Conservation (phyloP, 1,140 invertebrate genomes). For the Aradophagus sp. region DNA sequence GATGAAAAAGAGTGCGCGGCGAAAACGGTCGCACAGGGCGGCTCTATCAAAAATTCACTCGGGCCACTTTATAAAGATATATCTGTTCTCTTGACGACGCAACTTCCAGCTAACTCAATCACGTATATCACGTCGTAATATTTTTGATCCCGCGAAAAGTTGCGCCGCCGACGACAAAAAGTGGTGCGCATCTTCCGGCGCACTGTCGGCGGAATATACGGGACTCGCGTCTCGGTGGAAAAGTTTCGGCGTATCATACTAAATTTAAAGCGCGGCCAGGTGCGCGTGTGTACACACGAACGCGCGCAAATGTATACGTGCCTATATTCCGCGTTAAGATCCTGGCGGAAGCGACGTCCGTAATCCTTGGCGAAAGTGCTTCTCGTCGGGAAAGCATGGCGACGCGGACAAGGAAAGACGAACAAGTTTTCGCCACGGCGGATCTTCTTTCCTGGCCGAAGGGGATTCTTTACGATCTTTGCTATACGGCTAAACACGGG, state of each 20-base stretch:
- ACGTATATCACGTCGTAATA: constrained; percentile 40
- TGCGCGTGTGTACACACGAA: constrained; percentile 26
- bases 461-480: constrained; percentile 67
- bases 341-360: constrained; percentile 43
- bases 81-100: constrained; percentile 9
- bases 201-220: constrained; percentile 32
- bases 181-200: constrained; percentile 10
- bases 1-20: no score
- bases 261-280: constrained; percentile 55
- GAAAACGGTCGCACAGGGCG: no score
- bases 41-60: constrained; percentile 23
- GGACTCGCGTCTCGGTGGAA: constrained; percentile 33
- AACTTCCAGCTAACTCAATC: constrained; percentile 43
- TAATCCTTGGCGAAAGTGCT: constrained; percentile 59
- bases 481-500: constrained; percentile 51
- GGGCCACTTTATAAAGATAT: constrained; percentile 3
- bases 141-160: constrained; percentile 27
- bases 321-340: constrained; percentile 55
- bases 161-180: constrained; percentile 13
- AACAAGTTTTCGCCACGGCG: constrained; percentile 33
- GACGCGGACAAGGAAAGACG: constrained; percentile 37
- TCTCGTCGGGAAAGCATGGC: constrained; percentile 41
- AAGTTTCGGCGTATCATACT: constrained; percentile 54
- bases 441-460: constrained; percentile 33
- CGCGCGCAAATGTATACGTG: constrained; percentile 24